A percentile compares a stretch with the other conserved stretches of the same genome.
These are phyloP conservation scores for Oscheius sp. DNA, from an alignment of 2,888 invertebrate species.

Conservation along the genomic window DNA sequence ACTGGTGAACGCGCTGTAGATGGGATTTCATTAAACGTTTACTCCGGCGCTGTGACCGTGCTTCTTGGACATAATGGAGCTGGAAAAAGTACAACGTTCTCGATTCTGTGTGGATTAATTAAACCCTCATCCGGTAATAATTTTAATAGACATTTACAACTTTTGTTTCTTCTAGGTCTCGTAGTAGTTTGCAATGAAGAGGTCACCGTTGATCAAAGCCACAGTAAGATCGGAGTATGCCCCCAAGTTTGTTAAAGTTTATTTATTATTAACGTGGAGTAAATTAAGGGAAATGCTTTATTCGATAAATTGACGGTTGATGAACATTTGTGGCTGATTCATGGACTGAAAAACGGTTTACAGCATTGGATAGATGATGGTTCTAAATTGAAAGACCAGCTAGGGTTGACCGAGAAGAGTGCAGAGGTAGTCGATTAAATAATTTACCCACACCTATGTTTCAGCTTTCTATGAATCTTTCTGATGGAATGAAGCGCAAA, in stretches of 20 bases:
- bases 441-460: conserved; percentile 5
- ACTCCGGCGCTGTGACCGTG: conserved; percentile 67
- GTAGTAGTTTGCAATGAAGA: conserved; percentile 22
- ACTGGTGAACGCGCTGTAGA: conserved; percentile 68
- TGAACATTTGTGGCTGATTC: conserved; percentile 68
- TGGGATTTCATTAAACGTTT: conserved; percentile 63
- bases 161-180: background rate
- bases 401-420: conserved; percentile 33
- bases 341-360: conserved; percentile 59
- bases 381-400: background rate
- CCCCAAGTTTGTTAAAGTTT: conserved; percentile 28
- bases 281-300: conserved; percentile 58
- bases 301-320: conserved; percentile 66
- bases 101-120: conserved; percentile 62
- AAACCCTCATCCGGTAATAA: conserved; percentile 54
- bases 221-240: conserved; percentile 26
- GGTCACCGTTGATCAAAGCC: background rate
- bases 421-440: conserved; percentile 6
- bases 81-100: conserved; percentile 66
- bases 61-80: conserved; percentile 73
- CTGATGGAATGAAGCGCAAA: conserved; percentile 71
- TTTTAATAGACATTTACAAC: background rate
- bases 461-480: conserved; percentile 55
- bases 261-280: no score
- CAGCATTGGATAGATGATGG: conserved; percentile 33